Evolutionary conservation across 1,140 invertebrate species (phyloP), one percentile per base, ranked within the genome.

Genomic region (Plutomurus gul): DNA sequence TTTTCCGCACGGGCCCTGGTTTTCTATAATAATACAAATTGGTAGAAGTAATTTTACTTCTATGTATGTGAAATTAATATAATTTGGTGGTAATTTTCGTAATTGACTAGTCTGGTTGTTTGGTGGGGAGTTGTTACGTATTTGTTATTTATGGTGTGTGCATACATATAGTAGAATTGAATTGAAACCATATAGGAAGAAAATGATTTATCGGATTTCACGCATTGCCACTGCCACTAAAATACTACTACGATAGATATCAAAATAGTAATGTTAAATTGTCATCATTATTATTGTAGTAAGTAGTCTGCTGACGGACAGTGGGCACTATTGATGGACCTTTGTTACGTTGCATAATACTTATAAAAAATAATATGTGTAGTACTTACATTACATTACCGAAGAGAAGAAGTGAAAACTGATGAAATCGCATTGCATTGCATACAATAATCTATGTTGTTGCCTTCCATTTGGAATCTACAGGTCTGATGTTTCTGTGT

Each of bases 401-500:
- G 20, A 10, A 10, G 30, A n/a, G 0, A 8, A 27, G 10, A 60
- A 13, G 1, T 11, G 25, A 33, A 65, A 65, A 65, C 25, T 65
- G 16, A n/a, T 22, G 47, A 18, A 51, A 51, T 6, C 11, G 25
- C 47, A 51, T 25, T n/a, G 18, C 11, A 51, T 51, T n/a, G n/a
- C n/a, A 22, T n/a, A 18, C 25, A 65, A 65, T 13, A 33, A 65
- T 30, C 36, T 36, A 30, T 65, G 25, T 65, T 65, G 27, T 27
- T 65, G 56, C 56, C 56, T 65, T 65, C 56, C 56, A 65, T 25
- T 65, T 65, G 56, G 27, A 65, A 65, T 65, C 56, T 65, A n/a
- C 56, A 33, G 56, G 56, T 65, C 56, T 65, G 56, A 65, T 65
- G n/a, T 65, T 65, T 65, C 56, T 65, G 56, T 65, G 56, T 65